Percentiles rank a stretch among this genome's conserved stretches.
These are phyloP conservation scores for Chironomus striatipennis DNA, from an alignment of 1,140 invertebrate genomes.

Conservation along the genomic window DNA sequence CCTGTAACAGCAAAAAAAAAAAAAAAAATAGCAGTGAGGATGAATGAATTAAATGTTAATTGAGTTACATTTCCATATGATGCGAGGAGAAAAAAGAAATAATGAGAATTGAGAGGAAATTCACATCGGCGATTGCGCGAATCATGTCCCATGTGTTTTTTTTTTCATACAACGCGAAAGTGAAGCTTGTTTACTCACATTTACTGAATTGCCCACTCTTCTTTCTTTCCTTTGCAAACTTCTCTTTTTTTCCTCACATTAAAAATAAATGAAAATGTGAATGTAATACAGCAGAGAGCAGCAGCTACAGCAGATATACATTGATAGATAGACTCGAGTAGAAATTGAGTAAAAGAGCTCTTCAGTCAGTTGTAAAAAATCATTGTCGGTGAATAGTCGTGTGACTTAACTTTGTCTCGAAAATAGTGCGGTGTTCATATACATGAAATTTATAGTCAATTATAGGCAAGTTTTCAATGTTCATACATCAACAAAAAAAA, in stretches of 20 bases:
- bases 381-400: neutral
- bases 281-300: neutral
- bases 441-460: neutral
- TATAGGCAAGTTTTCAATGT: neutral
- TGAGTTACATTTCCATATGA: neutral
- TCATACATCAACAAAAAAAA: conserved; percentile 1
- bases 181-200: neutral
- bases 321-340: no score
- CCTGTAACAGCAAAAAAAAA: neutral
- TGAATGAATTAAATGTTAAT: conserved; percentile 2
- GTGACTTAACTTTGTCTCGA: neutral
- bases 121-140: neutral
- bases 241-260: neutral
- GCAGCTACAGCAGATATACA: neutral
- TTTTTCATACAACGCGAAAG: neutral
- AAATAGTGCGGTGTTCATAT: neutral
- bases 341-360: no score
- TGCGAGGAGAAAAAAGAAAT: neutral
- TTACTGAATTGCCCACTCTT: neutral
- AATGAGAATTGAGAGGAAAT: neutral
- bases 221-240: neutral
- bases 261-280: neutral
- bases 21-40: no score
- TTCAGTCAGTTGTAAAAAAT: conserved; percentile 15
- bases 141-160: neutral